Evolutionary conservation across 2,888 invertebrate genomes (phyloP).

Genomic region (Lasioglossum lativentre): DNA sequence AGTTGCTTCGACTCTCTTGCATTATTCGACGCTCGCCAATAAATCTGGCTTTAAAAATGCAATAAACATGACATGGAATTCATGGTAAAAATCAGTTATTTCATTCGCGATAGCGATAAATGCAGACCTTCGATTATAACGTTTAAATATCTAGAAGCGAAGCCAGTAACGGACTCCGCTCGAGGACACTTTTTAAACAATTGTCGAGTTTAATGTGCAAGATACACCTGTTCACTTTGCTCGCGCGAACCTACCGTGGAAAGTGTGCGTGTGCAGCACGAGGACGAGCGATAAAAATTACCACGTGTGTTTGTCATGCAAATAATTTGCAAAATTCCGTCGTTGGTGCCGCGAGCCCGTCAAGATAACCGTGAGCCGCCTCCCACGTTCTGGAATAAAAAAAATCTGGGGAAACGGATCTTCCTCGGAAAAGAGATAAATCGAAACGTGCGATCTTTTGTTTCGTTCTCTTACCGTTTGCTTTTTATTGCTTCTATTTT

Average conservation of each 20-base stretch:
- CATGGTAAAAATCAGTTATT: background rate
- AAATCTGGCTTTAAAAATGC: background rate
- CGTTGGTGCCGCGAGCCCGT: background rate
- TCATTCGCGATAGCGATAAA: background rate
- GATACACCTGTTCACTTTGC: background rate
- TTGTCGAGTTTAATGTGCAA: background rate
- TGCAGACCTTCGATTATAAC: background rate
- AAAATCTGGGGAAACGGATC: background rate
- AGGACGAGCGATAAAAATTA: slow-evolving; percentile 37
- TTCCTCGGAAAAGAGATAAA: background rate
- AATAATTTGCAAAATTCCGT: slow-evolving; percentile 45
- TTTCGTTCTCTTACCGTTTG: background rate
- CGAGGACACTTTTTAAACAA: background rate
- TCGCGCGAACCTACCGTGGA: background rate
- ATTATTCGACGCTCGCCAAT: background rate
- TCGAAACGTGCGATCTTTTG: background rate
- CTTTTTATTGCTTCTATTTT: background rate
- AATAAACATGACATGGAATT: background rate
- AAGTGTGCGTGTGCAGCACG: background rate
- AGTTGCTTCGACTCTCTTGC: slow-evolving; percentile 26
- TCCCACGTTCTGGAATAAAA: background rate
- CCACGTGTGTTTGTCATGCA: slow-evolving; percentile 20
- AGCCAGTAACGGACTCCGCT: background rate
- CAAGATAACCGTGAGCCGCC: slow-evolving; percentile 38
- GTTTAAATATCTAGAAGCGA: too few species aligned